phyloP scores from a whole-genome alignment of 2,113 vertebrate species.

The Todiramphus chloris region DNA sequence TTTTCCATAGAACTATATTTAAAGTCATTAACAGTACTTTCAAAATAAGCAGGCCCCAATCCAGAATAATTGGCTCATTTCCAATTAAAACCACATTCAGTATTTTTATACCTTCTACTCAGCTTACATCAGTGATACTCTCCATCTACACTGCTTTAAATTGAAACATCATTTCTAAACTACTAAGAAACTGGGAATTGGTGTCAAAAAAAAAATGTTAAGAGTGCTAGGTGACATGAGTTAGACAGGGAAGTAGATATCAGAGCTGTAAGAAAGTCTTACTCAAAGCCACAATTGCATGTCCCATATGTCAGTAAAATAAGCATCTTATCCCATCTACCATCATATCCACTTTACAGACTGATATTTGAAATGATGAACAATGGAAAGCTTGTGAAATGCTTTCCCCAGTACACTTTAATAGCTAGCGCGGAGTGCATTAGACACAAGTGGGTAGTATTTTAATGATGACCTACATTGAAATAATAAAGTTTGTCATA shows the following conservation, averaged over 20 bases:
- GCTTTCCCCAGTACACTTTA: background rate
- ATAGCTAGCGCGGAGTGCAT: background rate
- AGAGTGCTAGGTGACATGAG: background rate
- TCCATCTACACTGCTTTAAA: background rate
- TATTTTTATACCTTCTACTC: background rate
- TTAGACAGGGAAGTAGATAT: background rate
- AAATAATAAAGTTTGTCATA: background rate
- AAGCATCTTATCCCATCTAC: conserved; percentile 6
- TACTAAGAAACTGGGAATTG: background rate
- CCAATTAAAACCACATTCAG: background rate
- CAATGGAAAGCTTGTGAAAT: conserved; percentile 8
- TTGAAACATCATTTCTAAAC: conserved; percentile 6
- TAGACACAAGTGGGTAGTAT: background rate
- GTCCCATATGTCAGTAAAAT: conserved; percentile 2
- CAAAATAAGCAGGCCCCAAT: background rate
- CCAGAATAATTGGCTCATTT: background rate
- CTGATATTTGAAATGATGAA: conserved; percentile 30
- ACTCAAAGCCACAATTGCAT: conserved; percentile 28
- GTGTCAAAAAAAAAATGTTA: conserved; percentile 1
- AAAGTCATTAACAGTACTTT: background rate
- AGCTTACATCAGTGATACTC: background rate
- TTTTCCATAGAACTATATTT: background rate
- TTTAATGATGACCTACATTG: background rate
- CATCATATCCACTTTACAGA: conserved; percentile 18
- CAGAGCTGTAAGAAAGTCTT: conserved; percentile 13